phyloP scores from a whole-genome alignment of 2,113 vertebrate species.

The Oenanthe oenanthe region DNA sequence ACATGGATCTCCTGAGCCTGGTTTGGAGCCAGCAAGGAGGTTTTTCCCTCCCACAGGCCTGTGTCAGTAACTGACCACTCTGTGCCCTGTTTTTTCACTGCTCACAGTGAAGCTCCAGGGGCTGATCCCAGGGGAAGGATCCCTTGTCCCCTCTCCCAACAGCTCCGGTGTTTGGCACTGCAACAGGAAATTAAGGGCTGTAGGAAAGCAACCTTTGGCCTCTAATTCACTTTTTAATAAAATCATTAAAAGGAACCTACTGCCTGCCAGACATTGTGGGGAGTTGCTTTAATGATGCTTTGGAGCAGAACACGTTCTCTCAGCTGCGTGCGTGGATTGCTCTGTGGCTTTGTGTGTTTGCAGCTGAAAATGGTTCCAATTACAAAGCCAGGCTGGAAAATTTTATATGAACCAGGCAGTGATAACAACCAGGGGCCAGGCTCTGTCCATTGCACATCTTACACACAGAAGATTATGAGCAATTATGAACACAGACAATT shows the following conservation, averaged over 20 bases:
- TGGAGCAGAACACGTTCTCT: conserved; percentile 36
- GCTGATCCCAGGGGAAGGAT: not conserved
- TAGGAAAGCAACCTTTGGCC: conserved; percentile 73
- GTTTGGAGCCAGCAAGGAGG: not conserved
- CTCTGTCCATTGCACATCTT: not conserved
- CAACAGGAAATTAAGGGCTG: conserved; percentile 77
- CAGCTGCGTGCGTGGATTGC: not conserved
- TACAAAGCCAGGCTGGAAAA: conserved; percentile 27
- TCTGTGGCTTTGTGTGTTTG: not conserved
- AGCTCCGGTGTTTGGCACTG: conserved; percentile 47
- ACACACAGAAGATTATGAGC: not conserved
- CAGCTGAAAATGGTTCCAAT: conserved; percentile 35
- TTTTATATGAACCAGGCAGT: not conserved
- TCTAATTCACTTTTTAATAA: conserved; percentile 80
- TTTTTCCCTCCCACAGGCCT: not conserved
- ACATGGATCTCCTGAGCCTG: not conserved
- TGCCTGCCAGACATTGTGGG: conserved; percentile 62
- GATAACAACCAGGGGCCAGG: not conserved
- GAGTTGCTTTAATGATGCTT: conserved; percentile 62
- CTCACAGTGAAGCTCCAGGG: not conserved
- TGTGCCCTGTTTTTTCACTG: not conserved
- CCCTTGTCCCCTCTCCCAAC: conserved; percentile 22
- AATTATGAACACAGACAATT: not conserved
- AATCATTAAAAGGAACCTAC: conserved; percentile 68
- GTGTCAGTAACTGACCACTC: not conserved